Conservation (phyloP, 2,888 invertebrate species). For the Geophilus truncorum region DNA sequence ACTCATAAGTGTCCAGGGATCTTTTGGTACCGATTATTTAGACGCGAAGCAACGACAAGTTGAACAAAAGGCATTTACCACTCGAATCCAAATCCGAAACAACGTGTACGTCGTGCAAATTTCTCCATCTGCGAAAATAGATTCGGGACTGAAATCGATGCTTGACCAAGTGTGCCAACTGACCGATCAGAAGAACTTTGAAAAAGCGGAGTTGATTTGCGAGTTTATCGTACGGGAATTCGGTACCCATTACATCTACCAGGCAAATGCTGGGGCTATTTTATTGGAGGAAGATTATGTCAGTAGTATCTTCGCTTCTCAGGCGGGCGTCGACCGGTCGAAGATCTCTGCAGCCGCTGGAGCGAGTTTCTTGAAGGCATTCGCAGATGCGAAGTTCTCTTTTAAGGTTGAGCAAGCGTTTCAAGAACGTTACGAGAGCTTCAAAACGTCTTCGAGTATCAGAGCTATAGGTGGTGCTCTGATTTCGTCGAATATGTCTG, state of each 20-base stretch:
- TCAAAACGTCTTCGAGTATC: not conserved
- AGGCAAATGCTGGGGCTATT: constrained; percentile 24
- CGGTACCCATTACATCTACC: constrained; percentile 2
- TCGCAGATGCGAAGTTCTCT: not conserved
- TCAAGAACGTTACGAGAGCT: not conserved
- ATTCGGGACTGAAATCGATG: not conserved
- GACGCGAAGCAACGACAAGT: not conserved
- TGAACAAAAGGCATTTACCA: not conserved
- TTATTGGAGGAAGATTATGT: constrained; percentile 6
- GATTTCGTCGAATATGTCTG: not conserved
- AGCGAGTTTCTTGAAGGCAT: not conserved
- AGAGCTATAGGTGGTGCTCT: not conserved
- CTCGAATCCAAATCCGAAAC: not conserved
- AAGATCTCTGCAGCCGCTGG: constrained; percentile 6
- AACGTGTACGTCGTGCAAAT: not conserved
- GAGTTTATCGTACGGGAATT: constrained; percentile 20
- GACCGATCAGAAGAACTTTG: not conserved
- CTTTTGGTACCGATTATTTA: not conserved
- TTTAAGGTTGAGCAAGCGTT: not conserved
- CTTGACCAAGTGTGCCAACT: not conserved
- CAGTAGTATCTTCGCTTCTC: not conserved
- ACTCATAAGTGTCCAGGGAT: not conserved
- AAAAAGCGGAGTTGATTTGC: not conserved
- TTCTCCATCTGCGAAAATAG: not conserved
- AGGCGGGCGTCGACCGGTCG: not conserved